phyloP scores from a whole-genome alignment of 92 coral and sea anemone species.

The Diadumene lineata region DNA sequence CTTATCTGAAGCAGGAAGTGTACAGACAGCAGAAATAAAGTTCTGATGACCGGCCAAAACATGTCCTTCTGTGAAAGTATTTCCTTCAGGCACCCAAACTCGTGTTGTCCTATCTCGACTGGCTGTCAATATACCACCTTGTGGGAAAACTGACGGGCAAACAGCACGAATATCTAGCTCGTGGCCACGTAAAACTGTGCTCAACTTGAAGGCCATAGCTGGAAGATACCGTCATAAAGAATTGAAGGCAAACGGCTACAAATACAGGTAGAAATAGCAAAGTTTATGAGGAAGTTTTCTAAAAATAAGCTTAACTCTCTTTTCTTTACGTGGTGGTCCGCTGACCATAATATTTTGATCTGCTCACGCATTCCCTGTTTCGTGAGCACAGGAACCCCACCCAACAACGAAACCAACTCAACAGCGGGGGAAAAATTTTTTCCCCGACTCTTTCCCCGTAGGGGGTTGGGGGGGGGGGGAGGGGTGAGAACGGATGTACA shows the following conservation, averaged over 20 bases:
- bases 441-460: too few species aligned
- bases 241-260: not conserved
- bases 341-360: constrained; percentile 2
- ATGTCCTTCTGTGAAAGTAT: constrained; percentile 83
- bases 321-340: constrained; percentile 10
- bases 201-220: constrained; percentile 85
- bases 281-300: constrained; percentile 18
- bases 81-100: constrained; percentile 65
- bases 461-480: too few species aligned
- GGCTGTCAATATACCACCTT: constrained; percentile 80
- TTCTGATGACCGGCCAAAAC: constrained; percentile 89
- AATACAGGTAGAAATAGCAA: not conserved
- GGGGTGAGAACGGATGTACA: too few species aligned
- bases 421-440: too few species aligned
- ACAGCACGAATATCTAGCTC: constrained; percentile 97
- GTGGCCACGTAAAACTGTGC: constrained; percentile 89
- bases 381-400: constrained; percentile 1
- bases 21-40: constrained; percentile 92
- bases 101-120: constrained; percentile 90
- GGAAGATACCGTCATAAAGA: constrained; percentile 1
- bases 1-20: constrained; percentile 80
- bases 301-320: not conserved
- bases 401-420: too few species aligned
- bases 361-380: too few species aligned
- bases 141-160: constrained; percentile 81